phyloP scores from a whole-genome alignment of 2,797 vertebrate genomes.

The Eurystomus glaucurus region DNA sequence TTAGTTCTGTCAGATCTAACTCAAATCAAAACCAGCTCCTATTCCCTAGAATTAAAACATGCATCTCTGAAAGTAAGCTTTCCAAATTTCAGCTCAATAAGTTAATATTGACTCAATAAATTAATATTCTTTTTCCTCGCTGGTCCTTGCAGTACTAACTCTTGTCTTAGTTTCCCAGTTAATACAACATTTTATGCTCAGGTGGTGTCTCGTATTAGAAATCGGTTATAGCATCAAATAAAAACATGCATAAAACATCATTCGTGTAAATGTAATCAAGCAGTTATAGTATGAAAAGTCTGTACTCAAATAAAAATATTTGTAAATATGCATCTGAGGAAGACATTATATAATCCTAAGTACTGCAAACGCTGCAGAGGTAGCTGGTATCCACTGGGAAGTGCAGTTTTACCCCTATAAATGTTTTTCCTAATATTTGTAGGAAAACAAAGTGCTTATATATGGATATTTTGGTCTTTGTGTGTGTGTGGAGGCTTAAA shows the following conservation, averaged over 20 bases:
- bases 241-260: conserved; percentile 9
- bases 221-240: background rate
- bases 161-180: background rate
- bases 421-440: background rate
- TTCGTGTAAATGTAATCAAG: conserved; percentile 17
- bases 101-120: background rate
- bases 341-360: background rate
- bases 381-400: background rate
- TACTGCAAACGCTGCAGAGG: background rate
- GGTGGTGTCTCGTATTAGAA: background rate
- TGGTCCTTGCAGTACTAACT: background rate
- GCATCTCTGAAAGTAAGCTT: background rate
- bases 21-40: background rate
- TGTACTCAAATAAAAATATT: background rate
- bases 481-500: background rate
- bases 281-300: background rate
- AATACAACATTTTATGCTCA: conserved; percentile 16
- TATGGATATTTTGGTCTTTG: background rate
- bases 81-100: background rate
- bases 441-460: background rate
- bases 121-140: background rate
- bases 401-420: background rate
- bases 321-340: background rate
- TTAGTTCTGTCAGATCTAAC: background rate
- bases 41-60: background rate